A percentile compares a stretch with the other conserved stretches of the same genome.
Conservation (phyloP, 2,113 vertebrate species). For the Patagioenas fasciata region DNA sequence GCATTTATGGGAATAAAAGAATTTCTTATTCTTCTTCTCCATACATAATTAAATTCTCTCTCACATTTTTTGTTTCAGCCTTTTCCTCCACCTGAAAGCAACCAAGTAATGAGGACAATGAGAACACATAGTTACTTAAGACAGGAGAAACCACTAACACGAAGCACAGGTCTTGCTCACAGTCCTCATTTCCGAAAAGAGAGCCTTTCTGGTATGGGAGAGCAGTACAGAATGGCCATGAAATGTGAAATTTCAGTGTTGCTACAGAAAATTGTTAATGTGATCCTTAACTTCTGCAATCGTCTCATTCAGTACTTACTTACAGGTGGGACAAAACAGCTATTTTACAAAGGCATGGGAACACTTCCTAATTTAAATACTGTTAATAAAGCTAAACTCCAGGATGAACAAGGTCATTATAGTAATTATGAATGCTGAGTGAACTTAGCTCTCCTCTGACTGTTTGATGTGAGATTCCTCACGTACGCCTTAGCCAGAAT, state of each 20-base stretch:
- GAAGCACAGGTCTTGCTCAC: not conserved
- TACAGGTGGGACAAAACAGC: not conserved
- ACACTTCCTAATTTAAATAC: not conserved
- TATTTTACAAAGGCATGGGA: not conserved
- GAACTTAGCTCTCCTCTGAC: not conserved
- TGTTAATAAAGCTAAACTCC: not conserved
- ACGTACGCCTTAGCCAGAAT: not conserved
- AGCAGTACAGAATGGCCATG: not conserved
- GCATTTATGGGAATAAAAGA: not conserved
- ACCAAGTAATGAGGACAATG: not conserved
- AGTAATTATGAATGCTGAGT: not conserved
- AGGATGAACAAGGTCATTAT: not conserved
- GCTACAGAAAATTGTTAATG: not conserved
- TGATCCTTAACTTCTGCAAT: not conserved
- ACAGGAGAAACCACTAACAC: not conserved
- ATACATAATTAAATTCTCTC: not conserved
- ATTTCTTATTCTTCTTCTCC: not conserved
- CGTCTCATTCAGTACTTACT: not conserved
- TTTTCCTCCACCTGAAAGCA: not conserved
- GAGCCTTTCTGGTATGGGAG: not conserved
- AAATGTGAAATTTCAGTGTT: not conserved
- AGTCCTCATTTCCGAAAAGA: not conserved
- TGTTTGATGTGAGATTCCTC: not conserved
- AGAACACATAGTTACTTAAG: not conserved
- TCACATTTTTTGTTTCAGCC: not conserved